Evolutionary conservation across 2,888 invertebrate species (phyloP), one percentile per base, ranked within the genome.

Genomic region (Yponomeuta evonymella): DNA sequence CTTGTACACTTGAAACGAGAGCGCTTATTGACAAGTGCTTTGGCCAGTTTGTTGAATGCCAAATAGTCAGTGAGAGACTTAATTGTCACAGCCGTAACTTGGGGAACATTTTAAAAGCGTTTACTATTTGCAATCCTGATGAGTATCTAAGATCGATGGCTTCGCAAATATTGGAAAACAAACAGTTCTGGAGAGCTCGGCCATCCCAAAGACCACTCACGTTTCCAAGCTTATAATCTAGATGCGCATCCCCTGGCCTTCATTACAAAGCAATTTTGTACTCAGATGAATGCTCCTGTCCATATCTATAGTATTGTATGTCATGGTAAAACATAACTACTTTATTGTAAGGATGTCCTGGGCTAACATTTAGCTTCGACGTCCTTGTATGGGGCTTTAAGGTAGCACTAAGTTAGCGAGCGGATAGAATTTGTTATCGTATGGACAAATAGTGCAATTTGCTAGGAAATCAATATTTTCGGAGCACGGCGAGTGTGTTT

Each of bases 211-310:
- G 36, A 43, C 9, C 43, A 43, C 43, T 43, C 9, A 43, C 43
- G 8, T 43, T 43, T 43, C 43, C 43, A 8, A 43, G 43, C 43
- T 43, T 23, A 8, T 9, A 43, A 43, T 43, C 6, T 43, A 43
- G 9, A 43, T 43, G 43, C 43, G 43, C 9, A 43, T 5, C 5
- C 69, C 65, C 69, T 58, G 71, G 71, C 72, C 65, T 72, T 67
- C 71, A 70, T 72, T 66, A 67, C 71, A 72, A 71, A 71, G 72
- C 69, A 71, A 70, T 71, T 71, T 67, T 64, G 29, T 64, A 64
- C 29, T 64, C n/a, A 12, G 51, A 58, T 15, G 6, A 58, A 15
- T 64, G 64, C 64, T 11, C 11, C 29, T 30, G 64, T 64, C 23
- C 64, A 64, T 64, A 30, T 64, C 30, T 58, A 58, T 58, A 58